Evolutionary conservation across 2,113 vertebrate species (phyloP), one percentile per base, ranked within the genome.

Genomic region (Crotalus viridis): DNA sequence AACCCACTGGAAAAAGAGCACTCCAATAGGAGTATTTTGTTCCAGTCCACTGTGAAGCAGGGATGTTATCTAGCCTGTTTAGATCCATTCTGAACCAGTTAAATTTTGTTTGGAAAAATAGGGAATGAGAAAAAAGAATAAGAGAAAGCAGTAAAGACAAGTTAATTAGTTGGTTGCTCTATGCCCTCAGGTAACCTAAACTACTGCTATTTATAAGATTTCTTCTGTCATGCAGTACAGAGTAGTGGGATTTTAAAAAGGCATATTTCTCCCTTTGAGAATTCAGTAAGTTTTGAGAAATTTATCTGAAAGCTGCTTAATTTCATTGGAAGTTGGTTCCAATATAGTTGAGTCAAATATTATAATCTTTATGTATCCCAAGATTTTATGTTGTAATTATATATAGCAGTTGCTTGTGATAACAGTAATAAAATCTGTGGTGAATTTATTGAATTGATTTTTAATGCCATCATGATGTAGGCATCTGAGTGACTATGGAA

Each of bases 401-500:
- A 19, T 13, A 64, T 48, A 64, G 15, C 19, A 59, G 9, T 15
- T 56, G 28, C 12, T 26, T 33, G 59, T 13, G 19, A 90, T 52
- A 26, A 90, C 56, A 39, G 39, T 64, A 87, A 91, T 61, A 12
- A 17, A 87, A 61, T 48, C 17, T 87, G 56, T 33, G 64, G 5
- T 92, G 88, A 90, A 57, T 69, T 90, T 94, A 94, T 55, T 91
- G 61, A 12, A 33, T 54, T 56, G 85, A 39, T 56, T 91, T 89
- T 56, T 89, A 46, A 92, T 81, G 92, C 91, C 94, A 93, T 7
- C 1, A 13, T 59, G 26, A 48, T 33, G 85, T 89, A 48, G 19
- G 51, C 91, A 51, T 3, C 4, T 85, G 92, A 81, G 90, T 86
- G 74, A 24, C 28, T 92, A 0, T 92, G 33, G 52, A 0, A 12